Base-by-base conservation (phyloP, 2,888 invertebrate genomes). In the Embidobia sp. region DNA sequence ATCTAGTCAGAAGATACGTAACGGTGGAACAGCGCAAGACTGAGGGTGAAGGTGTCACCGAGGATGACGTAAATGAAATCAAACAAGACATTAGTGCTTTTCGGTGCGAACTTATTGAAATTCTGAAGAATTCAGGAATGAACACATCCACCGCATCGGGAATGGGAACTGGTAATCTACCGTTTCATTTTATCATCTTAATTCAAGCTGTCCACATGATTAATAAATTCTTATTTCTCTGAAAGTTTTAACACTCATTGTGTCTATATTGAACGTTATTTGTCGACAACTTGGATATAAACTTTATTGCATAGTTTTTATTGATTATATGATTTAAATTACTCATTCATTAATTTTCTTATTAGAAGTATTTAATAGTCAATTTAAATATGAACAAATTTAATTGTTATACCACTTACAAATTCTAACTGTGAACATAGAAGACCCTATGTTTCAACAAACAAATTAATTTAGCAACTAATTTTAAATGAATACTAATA, bases 11-110 rank as follows among this genome's bases (percentile, higher is more conserved):
- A 46, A 94, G 99, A 15, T 98, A 98, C 91, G 97, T 99, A 82
- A 98, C 98, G 57, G 96, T 97, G 80, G 97, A 98, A 90, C 98
- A 98, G 90, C 93, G 98, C 44, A 96, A 97, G 89, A 96, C 97
- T 0, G 97, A 98, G 90, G 95, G 96, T 84, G 97, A 98, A 90
- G 98, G 98, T 53, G 98, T 99, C 53, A 98, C 98, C 0, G 98
- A 98, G 91, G 99, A 99, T 89, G 99, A 99, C 91, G 97, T 99
- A 77, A 99, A 99, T 91, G 99, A 99, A 92, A 98, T 99, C 88
- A 99, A 99, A 90, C 98, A 99, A 91, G 99, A 99, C 90, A 98
- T 99, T 82, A 98, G 97, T 79, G 97, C 98, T 18, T 98, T 99
- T 92, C 95, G 98, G 80, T 99, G 97, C 91, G 99, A 99, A 90